Evolutionary conservation across 1,140 invertebrate genomes (phyloP), one percentile per base, ranked within the genome.

Genomic region (Trichonephila clavipes): DNA sequence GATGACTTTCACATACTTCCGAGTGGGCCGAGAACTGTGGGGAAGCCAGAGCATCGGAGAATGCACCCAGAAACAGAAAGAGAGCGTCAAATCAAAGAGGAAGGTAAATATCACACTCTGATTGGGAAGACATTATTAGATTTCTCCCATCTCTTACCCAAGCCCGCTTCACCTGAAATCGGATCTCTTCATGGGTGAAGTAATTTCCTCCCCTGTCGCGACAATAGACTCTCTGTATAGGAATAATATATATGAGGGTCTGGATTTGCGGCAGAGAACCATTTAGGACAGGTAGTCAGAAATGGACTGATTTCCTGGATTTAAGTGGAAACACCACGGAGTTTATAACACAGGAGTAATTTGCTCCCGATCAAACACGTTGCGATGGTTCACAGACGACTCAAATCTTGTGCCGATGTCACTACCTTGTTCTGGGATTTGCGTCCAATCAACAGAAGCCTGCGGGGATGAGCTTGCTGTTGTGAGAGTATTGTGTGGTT

Each of bases 1-100:
- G 14, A 98, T 99, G 97, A 97, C 97, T 6, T 98, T 97, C 95
- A 98, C 99, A 0, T 99, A 99, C 95, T 97, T 97, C 0, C 96
- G 98, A 86, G 98, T 99, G 34, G 99, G 98, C 6, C 96, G 98
- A 82, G 98, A 96, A 91, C 95, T 96, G 24, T 99, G 99, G 98
- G 98, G 98, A 3, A 98, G 98, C 24, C 96, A 97, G 85, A 98
- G 97, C 0, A 99, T 99, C 72, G 98, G 98, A 0, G 98, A 99
- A 96, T 97, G 97, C 40, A 98, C 98, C 0, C 97, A 98, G 95
- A 96, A 97, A 66, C 98, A 98, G 95, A 96, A 97, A 40, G 98
- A 99, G 95, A 97, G 98, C 1, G 98, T 99, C 95, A 97, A 97
- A 95, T 98, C 98, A 4, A 99, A 99, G 96, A 96, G 98, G 95